A percentile compares a stretch with the other conserved stretches of the same genome.
Conservation (phyloP, 2,797 vertebrate genomes). For the Aselliscus stoliczkanus region DNA sequence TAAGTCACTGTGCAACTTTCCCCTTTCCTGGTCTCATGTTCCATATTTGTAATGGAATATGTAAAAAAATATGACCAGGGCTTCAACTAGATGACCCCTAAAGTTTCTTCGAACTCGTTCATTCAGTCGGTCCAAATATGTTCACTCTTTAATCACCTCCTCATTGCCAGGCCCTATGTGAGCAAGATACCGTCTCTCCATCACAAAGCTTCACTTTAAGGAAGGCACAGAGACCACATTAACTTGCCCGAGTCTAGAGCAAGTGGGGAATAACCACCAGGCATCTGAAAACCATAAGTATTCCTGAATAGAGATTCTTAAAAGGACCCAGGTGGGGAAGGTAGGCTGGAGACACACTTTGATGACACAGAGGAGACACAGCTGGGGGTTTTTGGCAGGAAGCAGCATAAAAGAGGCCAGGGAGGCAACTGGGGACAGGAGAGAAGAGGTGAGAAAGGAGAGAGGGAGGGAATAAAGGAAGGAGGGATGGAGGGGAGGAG, state of each 20-base stretch:
- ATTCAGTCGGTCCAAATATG: neutral
- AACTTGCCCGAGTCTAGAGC: neutral
- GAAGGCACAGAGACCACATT: neutral
- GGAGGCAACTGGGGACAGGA: neutral
- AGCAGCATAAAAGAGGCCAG: neutral
- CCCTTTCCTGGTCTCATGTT: neutral
- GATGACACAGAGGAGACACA: neutral
- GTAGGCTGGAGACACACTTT: neutral
- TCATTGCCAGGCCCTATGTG: neutral
- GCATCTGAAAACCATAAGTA: neutral
- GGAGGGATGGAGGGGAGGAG: neutral
- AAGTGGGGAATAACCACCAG: constrained; percentile 11
- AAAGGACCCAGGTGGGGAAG: neutral
- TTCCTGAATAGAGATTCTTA: neutral
- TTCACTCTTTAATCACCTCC: neutral
- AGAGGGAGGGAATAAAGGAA: neutral
- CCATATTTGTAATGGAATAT: neutral
- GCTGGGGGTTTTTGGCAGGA: neutral
- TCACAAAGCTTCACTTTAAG: neutral
- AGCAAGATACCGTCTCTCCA: neutral
- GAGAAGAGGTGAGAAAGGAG: neutral
- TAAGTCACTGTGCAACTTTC: neutral
- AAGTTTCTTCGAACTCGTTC: neutral
- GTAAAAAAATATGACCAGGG: neutral
- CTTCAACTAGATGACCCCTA: neutral